Evolutionary conservation across 2,797 vertebrate species (phyloP).

Genomic region (Melanogrammus aeglefinus): DNA sequence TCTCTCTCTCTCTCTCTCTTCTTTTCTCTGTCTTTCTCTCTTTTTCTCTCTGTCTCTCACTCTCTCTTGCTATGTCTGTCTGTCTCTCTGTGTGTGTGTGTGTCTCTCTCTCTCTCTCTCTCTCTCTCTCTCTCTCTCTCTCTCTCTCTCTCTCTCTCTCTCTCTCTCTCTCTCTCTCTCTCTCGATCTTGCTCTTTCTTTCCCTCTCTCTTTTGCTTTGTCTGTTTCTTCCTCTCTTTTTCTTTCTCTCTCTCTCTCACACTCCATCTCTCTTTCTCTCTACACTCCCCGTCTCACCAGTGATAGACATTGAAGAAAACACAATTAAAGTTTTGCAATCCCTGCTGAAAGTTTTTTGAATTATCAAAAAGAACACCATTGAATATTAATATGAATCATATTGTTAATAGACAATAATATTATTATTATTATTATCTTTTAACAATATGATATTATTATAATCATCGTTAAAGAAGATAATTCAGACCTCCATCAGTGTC

Average conservation of each 20-base stretch:
- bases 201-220: background rate
- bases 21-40: constrained; percentile 15
- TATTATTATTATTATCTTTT: too few relatives aligned
- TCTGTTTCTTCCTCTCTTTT: background rate
- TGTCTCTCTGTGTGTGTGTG: too few relatives aligned
- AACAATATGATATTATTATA: too few relatives aligned
- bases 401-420: too few relatives aligned
- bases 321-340: too few relatives aligned
- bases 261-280: background rate
- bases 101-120: too few relatives aligned
- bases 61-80: background rate
- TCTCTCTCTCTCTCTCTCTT: background rate
- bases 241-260: background rate
- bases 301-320: constrained; percentile 33
- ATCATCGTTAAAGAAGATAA: background rate
- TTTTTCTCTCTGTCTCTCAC: background rate
- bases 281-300: constrained; percentile 34
- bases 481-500: background rate
- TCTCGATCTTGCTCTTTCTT: background rate
- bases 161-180: too few relatives aligned
- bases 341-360: too few relatives aligned
- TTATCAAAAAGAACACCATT: too few relatives aligned
- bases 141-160: background rate
- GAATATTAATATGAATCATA: too few relatives aligned
- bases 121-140: background rate